Conservation (phyloP, 2,113 vertebrate genomes). For the Erythrolamprus reginae region DNA sequence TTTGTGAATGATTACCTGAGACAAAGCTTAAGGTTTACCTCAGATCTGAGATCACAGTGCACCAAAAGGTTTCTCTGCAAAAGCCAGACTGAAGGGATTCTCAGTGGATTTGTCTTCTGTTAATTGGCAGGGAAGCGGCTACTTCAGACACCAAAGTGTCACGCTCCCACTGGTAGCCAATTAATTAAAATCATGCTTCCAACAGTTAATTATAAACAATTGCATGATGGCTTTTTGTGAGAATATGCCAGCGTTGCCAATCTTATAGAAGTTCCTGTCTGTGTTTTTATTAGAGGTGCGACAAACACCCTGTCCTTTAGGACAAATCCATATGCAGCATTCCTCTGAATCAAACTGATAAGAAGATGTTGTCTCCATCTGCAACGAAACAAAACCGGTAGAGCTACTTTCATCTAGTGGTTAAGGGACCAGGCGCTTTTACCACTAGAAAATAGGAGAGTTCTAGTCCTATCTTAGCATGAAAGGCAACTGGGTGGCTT, state of each 20-base stretch:
- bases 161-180: background rate
- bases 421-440: background rate
- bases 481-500: background rate
- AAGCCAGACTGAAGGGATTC: background rate
- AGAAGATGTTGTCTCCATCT: background rate
- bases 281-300: background rate
- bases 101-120: background rate
- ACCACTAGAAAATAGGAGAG: background rate
- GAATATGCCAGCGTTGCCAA: background rate
- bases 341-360: background rate
- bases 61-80: background rate
- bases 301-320: background rate
- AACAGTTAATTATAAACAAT: background rate
- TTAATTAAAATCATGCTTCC: background rate
- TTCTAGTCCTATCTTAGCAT: background rate
- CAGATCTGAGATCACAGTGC: background rate
- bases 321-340: background rate
- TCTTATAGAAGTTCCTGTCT: no score
- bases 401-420: background rate
- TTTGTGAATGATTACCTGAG: background rate
- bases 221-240: background rate
- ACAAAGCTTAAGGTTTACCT: background rate
- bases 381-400: background rate
- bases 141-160: background rate
- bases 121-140: background rate